These are phyloP conservation scores for Nasonia vitripennis DNA, from an alignment of 1,140 invertebrate species.

Conservation along the genomic window DNA sequence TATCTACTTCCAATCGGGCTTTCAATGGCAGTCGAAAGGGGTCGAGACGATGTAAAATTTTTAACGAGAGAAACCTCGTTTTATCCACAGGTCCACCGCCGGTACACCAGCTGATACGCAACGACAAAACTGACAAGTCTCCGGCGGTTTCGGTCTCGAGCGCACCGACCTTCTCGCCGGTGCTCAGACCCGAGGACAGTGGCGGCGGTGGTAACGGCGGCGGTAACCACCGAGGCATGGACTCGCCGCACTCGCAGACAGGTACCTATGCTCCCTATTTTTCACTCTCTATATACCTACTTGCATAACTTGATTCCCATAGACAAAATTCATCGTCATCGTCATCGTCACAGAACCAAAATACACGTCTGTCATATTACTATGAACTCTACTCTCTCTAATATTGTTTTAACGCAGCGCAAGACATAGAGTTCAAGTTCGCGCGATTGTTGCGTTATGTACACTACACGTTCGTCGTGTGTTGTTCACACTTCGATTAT, in stretches of 20 bases:
- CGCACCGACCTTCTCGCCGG: conserved; percentile 72
- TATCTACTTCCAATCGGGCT: neutral
- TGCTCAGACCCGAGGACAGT: conserved; percentile 70
- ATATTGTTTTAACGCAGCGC: too few species aligned
- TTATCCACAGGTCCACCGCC: conserved; percentile 69
- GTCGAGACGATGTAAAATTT: too few species aligned
- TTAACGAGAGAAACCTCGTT: neutral
- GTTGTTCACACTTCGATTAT: conserved; percentile 1
- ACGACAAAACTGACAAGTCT: conserved; percentile 75
- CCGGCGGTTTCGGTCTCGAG: conserved; percentile 73
- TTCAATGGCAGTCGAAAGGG: neutral
- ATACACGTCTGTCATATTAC: too few species aligned
- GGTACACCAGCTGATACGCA: conserved; percentile 74
- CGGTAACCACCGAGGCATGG: conserved; percentile 70
- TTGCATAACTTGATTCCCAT: too few species aligned
- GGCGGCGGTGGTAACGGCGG: neutral
- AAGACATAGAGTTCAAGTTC: neutral
- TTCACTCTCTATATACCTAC: too few species aligned
- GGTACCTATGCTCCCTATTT: conserved; percentile 61
- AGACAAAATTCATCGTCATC: too few species aligned
- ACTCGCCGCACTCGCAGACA: conserved; percentile 74
- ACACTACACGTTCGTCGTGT: neutral
- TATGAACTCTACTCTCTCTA: too few species aligned
- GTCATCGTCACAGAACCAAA: too few species aligned
- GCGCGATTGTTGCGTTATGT: neutral